Evolutionary conservation across 1,140 invertebrate genomes (phyloP), one percentile per base, ranked within the genome.

Genomic region (Leptinotarsa defecta): DNA sequence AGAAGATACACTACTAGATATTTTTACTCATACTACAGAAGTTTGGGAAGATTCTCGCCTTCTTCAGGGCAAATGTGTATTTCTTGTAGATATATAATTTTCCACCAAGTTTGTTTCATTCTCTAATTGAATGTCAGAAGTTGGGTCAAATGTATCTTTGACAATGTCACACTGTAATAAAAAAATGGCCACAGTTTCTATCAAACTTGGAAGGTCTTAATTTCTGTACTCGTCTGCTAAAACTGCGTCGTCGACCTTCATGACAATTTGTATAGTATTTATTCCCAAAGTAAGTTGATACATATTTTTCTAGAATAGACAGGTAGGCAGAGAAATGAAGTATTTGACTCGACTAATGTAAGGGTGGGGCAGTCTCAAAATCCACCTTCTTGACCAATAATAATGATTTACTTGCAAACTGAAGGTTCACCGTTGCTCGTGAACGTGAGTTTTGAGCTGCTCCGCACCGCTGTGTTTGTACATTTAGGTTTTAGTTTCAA

Each of bases 221-320:
- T 34, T 67, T 15, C 22, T 4, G 8, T 5, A 13, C 27, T 0
- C 3, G 22, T 22, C 20, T 34, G 64, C 22, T 2, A 34, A 67
- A 4, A 48, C 43, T 20, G 4, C 43, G 48, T 73, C 43, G 17
- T 43, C 48, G 13, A 20, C 24, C 17, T 70, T 73, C 71, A 73
- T 73, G 71, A 73, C 71, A 73, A 73, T 48, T 61, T 72, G 70
- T 73, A 73, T 73, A 73, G 71, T 73, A 73, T 73, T 73, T 73
- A 73, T 73, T 65, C 49, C 48, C 34, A 48, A 17, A 34, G 48
- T 73, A 64, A 73, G 71, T 73, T 34, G 13, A 73, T 65, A 43
- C 61, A 48, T 65, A 73, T 73, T 73, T 73, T 65, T 73, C 20
- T 73, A 73, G 71, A 43, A 17, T 73, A 65, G 63, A 19, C 13